These are phyloP conservation scores for Astreopora myriophthalma DNA, from an alignment of 64 coral and sea anemone species.

Conservation along the genomic window DNA sequence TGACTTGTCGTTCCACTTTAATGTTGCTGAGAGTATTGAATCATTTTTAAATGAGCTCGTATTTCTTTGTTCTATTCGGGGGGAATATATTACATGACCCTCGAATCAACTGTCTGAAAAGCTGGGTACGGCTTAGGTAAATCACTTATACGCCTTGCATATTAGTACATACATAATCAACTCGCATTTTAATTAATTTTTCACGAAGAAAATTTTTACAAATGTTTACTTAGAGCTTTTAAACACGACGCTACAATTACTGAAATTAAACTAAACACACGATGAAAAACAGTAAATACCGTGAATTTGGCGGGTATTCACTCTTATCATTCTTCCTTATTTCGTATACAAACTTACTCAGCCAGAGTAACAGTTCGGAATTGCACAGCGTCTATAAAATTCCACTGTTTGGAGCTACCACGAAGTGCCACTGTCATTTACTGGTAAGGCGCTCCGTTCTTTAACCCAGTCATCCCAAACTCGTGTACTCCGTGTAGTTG, in stretches of 20 bases:
- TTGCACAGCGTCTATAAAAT: constrained; percentile 7
- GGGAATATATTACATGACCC: too few species aligned
- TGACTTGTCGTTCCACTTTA: too few species aligned
- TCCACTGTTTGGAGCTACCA: neutral
- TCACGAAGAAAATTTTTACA: neutral
- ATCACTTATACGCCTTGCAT: neutral
- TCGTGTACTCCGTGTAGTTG: too few species aligned
- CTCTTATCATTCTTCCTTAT: neutral
- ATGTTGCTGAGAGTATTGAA: too few species aligned
- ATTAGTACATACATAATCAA: neutral
- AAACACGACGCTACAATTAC: neutral
- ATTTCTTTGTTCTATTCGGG: too few species aligned
- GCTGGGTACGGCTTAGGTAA: neutral
- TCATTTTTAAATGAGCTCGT: too few species aligned
- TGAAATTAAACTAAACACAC: neutral
- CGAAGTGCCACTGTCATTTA: neutral
- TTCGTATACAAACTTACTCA: constrained; percentile 26
- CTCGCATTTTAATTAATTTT: neutral
- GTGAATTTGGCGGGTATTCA: constrained; percentile 29
- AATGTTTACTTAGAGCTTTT: neutral
- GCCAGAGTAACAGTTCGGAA: constrained; percentile 20
- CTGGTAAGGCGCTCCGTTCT: neutral
- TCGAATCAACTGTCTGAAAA: too few species aligned
- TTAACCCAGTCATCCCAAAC: neutral
- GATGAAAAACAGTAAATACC: neutral